These are phyloP conservation scores for Heterodera schachtii DNA, from an alignment of 1,140 invertebrate species.

Conservation along the genomic window DNA sequence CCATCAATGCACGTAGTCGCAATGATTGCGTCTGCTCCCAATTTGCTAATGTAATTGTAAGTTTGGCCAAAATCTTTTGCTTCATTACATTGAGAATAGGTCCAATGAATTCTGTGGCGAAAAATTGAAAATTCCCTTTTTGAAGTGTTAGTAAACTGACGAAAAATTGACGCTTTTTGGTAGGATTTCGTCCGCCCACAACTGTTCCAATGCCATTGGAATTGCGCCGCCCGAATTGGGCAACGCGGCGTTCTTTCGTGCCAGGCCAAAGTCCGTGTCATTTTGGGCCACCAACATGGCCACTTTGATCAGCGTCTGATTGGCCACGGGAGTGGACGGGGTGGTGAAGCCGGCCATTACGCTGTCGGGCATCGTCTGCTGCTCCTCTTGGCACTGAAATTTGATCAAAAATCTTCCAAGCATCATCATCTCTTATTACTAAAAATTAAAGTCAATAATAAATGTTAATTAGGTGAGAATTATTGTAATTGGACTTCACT, in stretches of 20 bases:
- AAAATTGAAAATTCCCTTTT: background rate
- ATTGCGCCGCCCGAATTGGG: background rate
- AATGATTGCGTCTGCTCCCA: background rate
- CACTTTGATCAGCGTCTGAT: background rate
- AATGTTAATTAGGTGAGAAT: too few relatives aligned
- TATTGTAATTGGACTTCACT: too few relatives aligned
- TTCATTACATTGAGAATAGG: background rate
- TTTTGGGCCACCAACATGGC: background rate
- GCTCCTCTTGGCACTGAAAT: too few relatives aligned
- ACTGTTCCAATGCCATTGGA: background rate
- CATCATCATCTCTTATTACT: too few relatives aligned
- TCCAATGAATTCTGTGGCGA: background rate
- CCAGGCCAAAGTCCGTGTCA: background rate
- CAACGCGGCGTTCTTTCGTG: background rate
- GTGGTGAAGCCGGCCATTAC: background rate
- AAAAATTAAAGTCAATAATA: too few relatives aligned
- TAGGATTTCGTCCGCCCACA: background rate
- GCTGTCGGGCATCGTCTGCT: background rate
- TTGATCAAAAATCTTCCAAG: too few relatives aligned
- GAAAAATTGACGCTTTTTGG: background rate
- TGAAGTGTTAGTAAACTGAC: background rate
- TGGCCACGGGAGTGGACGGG: background rate
- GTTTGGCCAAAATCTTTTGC: background rate
- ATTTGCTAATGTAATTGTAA: background rate
- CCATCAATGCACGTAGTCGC: background rate